Conservation (phyloP, 2,113 vertebrate genomes). For the Brachionichthys hirsutus region DNA sequence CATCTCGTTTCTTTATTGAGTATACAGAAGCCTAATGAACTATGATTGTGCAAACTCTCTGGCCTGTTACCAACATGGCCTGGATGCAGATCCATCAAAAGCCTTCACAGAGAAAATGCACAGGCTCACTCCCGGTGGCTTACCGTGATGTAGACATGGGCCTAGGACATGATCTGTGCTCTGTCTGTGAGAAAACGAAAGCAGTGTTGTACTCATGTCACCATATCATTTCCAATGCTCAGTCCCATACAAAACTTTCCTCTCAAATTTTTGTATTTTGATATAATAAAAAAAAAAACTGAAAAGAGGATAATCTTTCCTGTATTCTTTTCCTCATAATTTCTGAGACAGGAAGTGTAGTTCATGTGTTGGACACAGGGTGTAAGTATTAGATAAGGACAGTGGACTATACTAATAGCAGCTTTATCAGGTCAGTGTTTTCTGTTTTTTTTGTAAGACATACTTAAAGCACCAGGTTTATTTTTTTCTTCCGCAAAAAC, state of each 20-base stretch:
- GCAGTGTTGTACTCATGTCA: slow-evolving; percentile 76
- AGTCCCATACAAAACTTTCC: slow-evolving; percentile 79
- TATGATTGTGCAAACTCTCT: slow-evolving; percentile 8
- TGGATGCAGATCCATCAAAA: slow-evolving; percentile 54
- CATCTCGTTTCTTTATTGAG: slow-evolving; percentile 56
- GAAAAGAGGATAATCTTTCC: slow-evolving; percentile 54
- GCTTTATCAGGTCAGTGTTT: slow-evolving; percentile 36
- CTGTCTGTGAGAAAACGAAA: slow-evolving; percentile 71
- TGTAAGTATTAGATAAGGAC: slow-evolving; percentile 64
- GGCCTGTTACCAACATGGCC: slow-evolving; percentile 55
- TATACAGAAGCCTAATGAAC: slow-evolving; percentile 53
- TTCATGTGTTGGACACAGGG: slow-evolving; percentile 63
- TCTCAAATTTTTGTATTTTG: slow-evolving; percentile 85
- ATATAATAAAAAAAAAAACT: slow-evolving; percentile 80
- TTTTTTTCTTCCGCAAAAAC: background rate
- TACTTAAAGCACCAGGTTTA: background rate
- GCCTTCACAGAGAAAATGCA: slow-evolving; percentile 57
- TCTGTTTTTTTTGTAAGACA: slow-evolving; percentile 18
- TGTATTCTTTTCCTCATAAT: slow-evolving; percentile 24
- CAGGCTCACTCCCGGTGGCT: slow-evolving; percentile 61
- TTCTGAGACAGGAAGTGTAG: slow-evolving; percentile 38
- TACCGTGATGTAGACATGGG: slow-evolving; percentile 62
- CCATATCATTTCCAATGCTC: slow-evolving; percentile 80
- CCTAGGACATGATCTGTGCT: slow-evolving; percentile 66
- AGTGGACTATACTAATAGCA: slow-evolving; percentile 4